A percentile compares a stretch with the other conserved stretches of the same genome.
Evolutionary conservation across 23 tunicate genomes (phyloP).

Genomic region (Styela clava): DNA sequence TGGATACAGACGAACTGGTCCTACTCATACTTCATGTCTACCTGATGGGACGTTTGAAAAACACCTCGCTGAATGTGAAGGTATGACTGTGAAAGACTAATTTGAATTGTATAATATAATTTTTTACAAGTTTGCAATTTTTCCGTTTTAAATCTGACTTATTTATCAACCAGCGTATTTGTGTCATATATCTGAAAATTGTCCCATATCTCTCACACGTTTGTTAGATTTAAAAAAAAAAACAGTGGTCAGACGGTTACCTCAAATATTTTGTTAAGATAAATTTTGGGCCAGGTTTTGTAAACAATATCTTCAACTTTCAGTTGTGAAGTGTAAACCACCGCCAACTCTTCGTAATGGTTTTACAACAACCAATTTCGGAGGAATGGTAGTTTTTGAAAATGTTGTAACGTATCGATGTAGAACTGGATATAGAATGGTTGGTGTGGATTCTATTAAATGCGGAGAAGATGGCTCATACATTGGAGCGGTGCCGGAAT

Average conservation of each 20-base stretch:
- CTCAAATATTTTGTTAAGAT: no score
- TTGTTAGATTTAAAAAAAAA: no score
- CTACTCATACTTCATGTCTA: neutral
- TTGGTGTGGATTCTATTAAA: neutral
- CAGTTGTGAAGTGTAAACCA: slow-evolving; percentile 18
- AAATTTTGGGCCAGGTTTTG: no score
- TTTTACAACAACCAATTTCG: neutral
- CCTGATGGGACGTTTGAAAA: slow-evolving; percentile 16
- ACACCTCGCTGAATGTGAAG: slow-evolving; percentile 3
- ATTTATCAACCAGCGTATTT: no score
- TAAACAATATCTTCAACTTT: no score
- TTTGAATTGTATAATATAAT: no score
- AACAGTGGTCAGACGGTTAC: no score
- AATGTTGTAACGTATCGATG: slow-evolving; percentile 17
- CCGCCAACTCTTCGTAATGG: slow-evolving; percentile 20
- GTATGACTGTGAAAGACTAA: neutral
- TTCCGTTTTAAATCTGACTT: no score
- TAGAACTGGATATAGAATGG: neutral
- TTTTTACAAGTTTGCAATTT: no score
- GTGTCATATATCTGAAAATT: no score
- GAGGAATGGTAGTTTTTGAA: neutral
- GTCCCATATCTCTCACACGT: no score
- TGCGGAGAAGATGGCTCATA: slow-evolving; percentile 15
- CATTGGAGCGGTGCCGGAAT: neutral
- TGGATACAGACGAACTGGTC: slow-evolving; percentile 10